phyloP scores from a whole-genome alignment of 2,888 invertebrate species.

The Phasia obesa region DNA sequence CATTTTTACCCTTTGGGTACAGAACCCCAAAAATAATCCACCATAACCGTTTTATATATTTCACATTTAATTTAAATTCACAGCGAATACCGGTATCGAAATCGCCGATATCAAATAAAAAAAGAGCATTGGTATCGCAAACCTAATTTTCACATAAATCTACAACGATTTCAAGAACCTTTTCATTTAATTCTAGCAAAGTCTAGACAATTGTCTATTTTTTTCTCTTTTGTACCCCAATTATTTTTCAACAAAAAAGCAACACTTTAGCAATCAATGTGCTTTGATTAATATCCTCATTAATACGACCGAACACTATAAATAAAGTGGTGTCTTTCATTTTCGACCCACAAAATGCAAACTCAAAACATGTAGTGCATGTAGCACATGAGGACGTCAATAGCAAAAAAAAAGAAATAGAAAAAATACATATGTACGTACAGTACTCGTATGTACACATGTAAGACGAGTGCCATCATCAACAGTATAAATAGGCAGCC shows the following conservation, averaged over 20 bases:
- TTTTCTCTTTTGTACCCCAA: too few species aligned
- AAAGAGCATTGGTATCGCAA: too few species aligned
- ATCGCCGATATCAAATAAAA: too few species aligned
- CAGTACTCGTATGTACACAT: background rate
- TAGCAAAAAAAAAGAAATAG: background rate
- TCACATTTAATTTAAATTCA: too few species aligned
- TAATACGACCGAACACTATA: constrained; percentile 26
- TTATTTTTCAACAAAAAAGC: too few species aligned
- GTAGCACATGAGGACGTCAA: constrained; percentile 2
- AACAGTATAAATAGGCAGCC: background rate
- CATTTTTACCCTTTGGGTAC: too few species aligned
- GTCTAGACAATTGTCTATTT: constrained; percentile 6
- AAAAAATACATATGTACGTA: background rate
- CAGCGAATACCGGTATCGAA: too few species aligned
- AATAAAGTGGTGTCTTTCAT: constrained; percentile 25
- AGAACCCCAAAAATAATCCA: too few species aligned
- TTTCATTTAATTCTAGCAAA: background rate
- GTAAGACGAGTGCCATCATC: constrained; percentile 29
- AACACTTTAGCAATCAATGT: background rate
- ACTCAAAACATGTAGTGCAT: background rate
- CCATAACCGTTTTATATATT: too few species aligned
- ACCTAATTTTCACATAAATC: too few species aligned
- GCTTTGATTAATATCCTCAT: constrained; percentile 27
- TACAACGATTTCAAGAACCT: too few species aligned
- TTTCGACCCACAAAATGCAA: constrained; percentile 47